Evolutionary conservation across 2,888 invertebrate genomes (phyloP).

Genomic region (Tuta absoluta): DNA sequence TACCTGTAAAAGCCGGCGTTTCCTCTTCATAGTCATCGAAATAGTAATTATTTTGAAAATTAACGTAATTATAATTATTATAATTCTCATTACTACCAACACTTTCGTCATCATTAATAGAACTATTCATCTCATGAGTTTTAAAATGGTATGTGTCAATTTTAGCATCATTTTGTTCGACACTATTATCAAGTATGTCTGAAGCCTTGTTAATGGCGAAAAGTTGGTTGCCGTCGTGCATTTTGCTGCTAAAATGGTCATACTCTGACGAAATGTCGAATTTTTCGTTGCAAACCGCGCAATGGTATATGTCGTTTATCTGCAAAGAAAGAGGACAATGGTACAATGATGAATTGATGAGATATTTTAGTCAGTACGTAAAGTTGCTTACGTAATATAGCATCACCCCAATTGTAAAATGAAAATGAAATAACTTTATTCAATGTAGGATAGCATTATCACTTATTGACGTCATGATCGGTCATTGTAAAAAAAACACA

Average conservation of each 20-base stretch:
- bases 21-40: constrained; percentile 25
- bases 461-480: too few species aligned
- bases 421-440: too few species aligned
- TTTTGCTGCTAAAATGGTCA: constrained; percentile 37
- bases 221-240: constrained; percentile 39
- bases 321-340: constrained; percentile 36
- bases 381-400: too few species aligned
- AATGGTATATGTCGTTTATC: constrained; percentile 45
- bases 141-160: constrained; percentile 35
- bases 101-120: background rate
- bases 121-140: constrained; percentile 10
- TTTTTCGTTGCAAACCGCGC: constrained; percentile 46
- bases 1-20: constrained; percentile 3
- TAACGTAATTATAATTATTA: constrained; percentile 18
- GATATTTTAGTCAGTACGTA: too few species aligned
- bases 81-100: background rate
- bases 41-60: constrained; percentile 21
- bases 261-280: constrained; percentile 27
- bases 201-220: constrained; percentile 40
- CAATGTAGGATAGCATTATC: too few species aligned
- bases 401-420: too few species aligned
- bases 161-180: background rate
- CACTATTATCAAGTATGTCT: constrained; percentile 34
- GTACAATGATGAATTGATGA: background rate
- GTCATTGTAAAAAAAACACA: too few species aligned